These are phyloP conservation scores for Stegostoma tigrinum DNA, from an alignment of 2,113 vertebrate species.

Conservation along the genomic window DNA sequence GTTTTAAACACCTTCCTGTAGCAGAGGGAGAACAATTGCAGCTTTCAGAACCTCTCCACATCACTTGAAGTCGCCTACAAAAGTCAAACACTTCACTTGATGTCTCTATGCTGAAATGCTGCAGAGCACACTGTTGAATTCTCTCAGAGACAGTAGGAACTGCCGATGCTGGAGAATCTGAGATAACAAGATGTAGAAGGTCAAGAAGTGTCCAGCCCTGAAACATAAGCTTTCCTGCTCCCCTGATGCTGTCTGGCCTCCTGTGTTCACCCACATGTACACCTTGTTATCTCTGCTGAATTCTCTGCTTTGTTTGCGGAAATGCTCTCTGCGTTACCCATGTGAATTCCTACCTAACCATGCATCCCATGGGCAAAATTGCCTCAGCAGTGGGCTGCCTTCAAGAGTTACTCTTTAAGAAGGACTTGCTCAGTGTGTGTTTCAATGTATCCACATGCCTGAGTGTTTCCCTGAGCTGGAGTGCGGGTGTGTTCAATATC, in stretches of 20 bases:
- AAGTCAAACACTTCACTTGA: neutral
- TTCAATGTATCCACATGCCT: neutral
- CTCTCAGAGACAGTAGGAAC: too few relatives aligned
- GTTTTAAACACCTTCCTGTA: neutral
- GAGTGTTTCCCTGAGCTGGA: neutral
- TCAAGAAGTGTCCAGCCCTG: too few relatives aligned
- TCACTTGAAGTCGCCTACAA: neutral
- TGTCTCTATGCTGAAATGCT: too few relatives aligned
- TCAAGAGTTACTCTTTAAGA: too few relatives aligned
- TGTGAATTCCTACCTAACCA: neutral
- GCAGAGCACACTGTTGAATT: too few relatives aligned
- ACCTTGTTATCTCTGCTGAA: neutral
- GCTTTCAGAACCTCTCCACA: neutral
- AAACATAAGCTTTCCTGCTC: too few relatives aligned
- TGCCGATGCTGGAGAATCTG: too few relatives aligned
- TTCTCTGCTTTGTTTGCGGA: neutral
- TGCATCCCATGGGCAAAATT: neutral
- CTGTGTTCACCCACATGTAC: too few relatives aligned
- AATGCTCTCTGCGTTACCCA: neutral
- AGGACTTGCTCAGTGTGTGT: neutral
- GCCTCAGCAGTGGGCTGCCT: neutral
- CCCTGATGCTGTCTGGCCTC: too few relatives aligned
- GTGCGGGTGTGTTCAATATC: neutral
- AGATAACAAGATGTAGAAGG: too few relatives aligned
- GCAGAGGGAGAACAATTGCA: neutral